Evolutionary conservation across 2,113 vertebrate genomes (phyloP).

Genomic region (Mormyrus iriodes): DNA sequence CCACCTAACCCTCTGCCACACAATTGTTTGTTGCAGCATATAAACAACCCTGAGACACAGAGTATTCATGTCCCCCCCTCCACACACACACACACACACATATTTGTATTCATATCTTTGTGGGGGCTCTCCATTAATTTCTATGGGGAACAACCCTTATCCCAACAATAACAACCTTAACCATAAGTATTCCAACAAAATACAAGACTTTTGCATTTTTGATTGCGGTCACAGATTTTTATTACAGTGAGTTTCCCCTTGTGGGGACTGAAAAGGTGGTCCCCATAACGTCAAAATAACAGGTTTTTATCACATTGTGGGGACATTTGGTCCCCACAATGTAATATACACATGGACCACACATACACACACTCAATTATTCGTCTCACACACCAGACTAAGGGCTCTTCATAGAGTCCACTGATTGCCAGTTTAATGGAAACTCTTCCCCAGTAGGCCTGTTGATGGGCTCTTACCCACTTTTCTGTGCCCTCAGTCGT

Average conservation of each 20-base stretch:
- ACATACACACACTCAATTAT: not conserved
- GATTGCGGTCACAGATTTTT: not conserved
- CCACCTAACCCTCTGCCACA: not conserved
- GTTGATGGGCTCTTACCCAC: not conserved
- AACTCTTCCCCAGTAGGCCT: not conserved
- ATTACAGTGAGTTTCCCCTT: not conserved
- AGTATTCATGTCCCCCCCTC: not conserved
- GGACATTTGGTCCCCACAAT: not conserved
- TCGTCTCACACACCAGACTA: not conserved
- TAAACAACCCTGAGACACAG: not conserved
- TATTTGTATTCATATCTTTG: not conserved
- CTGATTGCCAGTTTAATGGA: conserved; percentile 9
- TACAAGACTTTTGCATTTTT: not conserved
- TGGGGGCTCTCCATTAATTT: not conserved
- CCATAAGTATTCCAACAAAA: not conserved
- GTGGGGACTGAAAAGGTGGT: not conserved
- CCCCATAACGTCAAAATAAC: not conserved
- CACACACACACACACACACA: not conserved
- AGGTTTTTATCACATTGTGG: not conserved
- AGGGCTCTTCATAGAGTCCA: not conserved
- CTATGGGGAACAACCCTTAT: not conserved
- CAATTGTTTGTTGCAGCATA: not conserved
- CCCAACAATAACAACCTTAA: not conserved
- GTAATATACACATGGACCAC: not conserved
- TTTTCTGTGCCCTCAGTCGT: not conserved